These are phyloP conservation scores for zebrafish (Danio rerio) DNA, from an alignment of 2,113 vertebrate genomes.

Conservation along the genomic window DNA sequence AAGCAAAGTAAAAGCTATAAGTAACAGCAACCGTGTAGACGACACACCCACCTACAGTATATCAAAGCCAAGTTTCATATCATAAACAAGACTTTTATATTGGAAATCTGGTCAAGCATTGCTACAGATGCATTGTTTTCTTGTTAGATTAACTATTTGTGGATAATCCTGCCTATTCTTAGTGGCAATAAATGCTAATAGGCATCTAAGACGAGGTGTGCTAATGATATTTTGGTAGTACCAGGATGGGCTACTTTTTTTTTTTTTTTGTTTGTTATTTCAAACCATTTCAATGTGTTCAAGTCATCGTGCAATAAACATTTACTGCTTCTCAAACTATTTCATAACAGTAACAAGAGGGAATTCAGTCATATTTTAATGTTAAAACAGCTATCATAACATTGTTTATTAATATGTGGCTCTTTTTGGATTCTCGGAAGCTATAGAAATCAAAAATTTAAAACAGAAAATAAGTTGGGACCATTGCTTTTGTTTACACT, in stretches of 20 bases:
- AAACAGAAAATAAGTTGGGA: too few relatives aligned
- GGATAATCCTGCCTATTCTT: not conserved
- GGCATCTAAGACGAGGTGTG: not conserved
- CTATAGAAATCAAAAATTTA: too few relatives aligned
- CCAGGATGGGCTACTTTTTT: not conserved
- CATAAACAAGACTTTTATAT: not conserved
- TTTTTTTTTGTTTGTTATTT: not conserved
- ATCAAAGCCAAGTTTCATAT: not conserved
- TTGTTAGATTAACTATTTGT: not conserved
- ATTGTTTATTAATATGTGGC: too few relatives aligned
- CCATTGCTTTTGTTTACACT: too few relatives aligned
- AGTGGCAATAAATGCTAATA: not conserved
- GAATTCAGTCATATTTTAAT: too few relatives aligned
- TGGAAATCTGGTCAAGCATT: not conserved
- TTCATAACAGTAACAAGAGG: too few relatives aligned
- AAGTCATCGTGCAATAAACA: too few relatives aligned
- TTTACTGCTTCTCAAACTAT: too few relatives aligned
- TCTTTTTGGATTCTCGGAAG: too few relatives aligned
- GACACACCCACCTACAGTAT: constrained; percentile 3
- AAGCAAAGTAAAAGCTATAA: constrained; percentile 7
- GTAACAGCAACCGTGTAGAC: not conserved
- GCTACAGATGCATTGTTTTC: not conserved
- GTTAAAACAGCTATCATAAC: too few relatives aligned
- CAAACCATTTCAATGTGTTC: too few relatives aligned
- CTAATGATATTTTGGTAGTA: not conserved